Percentiles rank a stretch among this genome's conserved stretches.
These are phyloP conservation scores for Caloenas nicobarica DNA, from an alignment of 2,113 vertebrate species.

Conservation along the genomic window DNA sequence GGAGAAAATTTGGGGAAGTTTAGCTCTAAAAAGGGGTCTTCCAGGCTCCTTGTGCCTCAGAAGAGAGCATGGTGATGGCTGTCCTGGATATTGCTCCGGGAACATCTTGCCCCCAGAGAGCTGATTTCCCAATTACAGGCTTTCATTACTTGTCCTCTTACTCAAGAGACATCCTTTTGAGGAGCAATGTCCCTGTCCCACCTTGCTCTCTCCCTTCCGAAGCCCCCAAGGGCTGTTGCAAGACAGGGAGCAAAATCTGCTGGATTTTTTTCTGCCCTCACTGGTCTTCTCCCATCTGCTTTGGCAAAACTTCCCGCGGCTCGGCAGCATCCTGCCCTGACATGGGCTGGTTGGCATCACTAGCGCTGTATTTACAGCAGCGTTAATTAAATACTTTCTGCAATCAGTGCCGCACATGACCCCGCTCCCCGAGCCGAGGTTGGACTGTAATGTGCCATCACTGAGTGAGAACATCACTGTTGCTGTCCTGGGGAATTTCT, in stretches of 20 bases:
- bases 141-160: neutral
- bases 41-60: neutral
- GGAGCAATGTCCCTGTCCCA: neutral
- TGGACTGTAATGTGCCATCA: slow-evolving; percentile 40
- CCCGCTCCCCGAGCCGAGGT: neutral
- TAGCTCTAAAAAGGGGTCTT: neutral
- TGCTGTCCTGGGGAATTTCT: slow-evolving; percentile 27
- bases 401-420: slow-evolving; percentile 44
- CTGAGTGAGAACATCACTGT: neutral
- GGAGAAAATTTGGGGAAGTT: neutral
- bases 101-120: neutral
- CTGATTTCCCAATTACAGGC: rapidly evolving
- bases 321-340: neutral
- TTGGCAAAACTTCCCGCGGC: neutral
- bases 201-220: neutral
- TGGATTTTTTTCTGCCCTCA: neutral
- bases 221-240: too few species aligned
- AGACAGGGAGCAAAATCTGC: neutral
- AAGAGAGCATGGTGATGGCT: neutral
- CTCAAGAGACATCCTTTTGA: neutral
- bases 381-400: slow-evolving; percentile 22
- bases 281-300: neutral
- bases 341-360: neutral
- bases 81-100: neutral
- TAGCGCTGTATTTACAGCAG: neutral